A percentile compares a stretch with the other conserved stretches of the same genome.
Evolutionary conservation across 2,113 vertebrate genomes (phyloP).

Genomic region (Aptenodytes forsteri): DNA sequence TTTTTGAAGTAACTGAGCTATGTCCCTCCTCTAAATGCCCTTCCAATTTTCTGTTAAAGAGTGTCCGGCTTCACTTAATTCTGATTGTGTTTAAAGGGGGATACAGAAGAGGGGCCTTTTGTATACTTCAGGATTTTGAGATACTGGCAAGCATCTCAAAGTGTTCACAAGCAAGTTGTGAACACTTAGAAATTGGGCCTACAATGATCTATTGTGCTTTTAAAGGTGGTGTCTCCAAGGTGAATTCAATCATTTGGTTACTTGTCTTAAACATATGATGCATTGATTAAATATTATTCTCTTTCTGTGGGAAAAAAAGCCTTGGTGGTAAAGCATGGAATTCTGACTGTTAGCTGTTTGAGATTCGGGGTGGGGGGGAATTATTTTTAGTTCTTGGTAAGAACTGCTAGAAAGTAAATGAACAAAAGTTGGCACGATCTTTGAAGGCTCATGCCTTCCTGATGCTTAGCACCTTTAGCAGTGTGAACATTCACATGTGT

Average conservation of each 20-base stretch:
- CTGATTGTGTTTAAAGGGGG: neutral
- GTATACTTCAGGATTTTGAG: neutral
- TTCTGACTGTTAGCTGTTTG: neutral
- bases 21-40: neutral
- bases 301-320: neutral
- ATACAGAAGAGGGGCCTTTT: neutral
- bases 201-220: neutral
- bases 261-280: neutral
- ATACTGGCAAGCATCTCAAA: neutral
- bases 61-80: neutral
- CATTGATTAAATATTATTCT: neutral
- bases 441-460: neutral
- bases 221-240: neutral
- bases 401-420: neutral
- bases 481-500: neutral
- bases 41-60: neutral
- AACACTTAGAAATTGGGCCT: neutral
- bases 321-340: neutral
- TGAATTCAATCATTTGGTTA: neutral
- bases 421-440: neutral
- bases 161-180: neutral
- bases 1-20: neutral
- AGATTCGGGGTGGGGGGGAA: accelerated
- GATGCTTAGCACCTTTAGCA: neutral
- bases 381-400: neutral